Evolutionary conservation across 2,797 vertebrate genomes (phyloP).

Genomic region (Hipposideros larvatus): DNA sequence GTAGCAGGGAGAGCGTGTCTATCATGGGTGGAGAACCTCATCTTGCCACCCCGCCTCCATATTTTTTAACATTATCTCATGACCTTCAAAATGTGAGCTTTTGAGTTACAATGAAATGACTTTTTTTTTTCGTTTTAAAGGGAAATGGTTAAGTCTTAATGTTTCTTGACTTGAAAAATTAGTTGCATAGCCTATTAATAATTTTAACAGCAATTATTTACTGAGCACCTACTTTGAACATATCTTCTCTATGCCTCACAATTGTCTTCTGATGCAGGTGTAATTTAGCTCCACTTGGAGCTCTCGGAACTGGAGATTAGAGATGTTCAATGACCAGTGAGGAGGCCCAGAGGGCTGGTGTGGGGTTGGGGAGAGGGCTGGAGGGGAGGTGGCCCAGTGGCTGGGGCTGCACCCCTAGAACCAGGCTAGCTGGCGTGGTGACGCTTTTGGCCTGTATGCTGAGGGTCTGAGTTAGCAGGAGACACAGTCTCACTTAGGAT

Average conservation of each 20-base stretch:
- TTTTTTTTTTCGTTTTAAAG: not conserved
- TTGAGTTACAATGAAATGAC: not conserved
- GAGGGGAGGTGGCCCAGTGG: fast-evolving
- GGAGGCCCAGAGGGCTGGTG: not conserved
- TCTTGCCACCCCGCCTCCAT: fast-evolving
- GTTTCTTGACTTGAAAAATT: conserved; percentile 42
- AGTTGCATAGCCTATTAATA: conserved; percentile 26
- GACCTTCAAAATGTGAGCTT: conserved; percentile 1
- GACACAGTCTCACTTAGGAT: fast-evolving
- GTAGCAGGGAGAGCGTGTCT: fast-evolving
- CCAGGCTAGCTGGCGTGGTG: not conserved
- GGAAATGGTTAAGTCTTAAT: not conserved
- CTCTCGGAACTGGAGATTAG: not conserved
- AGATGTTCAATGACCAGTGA: too few relatives aligned
- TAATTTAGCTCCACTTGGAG: not conserved
- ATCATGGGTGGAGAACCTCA: not conserved
- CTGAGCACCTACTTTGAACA: conserved; percentile 16
- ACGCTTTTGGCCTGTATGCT: not conserved
- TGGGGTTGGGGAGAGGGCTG: too few relatives aligned
- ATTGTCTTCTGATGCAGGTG: not conserved
- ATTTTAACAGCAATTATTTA: not conserved
- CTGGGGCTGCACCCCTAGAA: not conserved
- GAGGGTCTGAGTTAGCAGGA: not conserved
- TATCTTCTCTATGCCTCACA: not conserved
- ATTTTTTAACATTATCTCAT: not conserved